These are phyloP conservation scores for Merodon equestris DNA, from an alignment of 2,888 invertebrate genomes.

Conservation along the genomic window DNA sequence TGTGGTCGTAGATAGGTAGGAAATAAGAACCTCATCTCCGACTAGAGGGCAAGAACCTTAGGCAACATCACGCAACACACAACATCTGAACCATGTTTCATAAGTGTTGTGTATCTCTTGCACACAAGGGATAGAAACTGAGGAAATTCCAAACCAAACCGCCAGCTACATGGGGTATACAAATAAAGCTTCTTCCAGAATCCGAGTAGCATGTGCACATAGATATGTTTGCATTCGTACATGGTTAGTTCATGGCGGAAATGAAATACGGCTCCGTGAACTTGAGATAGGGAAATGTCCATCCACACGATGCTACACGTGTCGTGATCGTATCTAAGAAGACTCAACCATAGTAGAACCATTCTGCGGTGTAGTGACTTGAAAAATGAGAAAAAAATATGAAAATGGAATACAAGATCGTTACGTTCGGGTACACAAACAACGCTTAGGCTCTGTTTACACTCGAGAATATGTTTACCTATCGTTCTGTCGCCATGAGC, in stretches of 20 bases:
- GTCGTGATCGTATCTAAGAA: constrained; percentile 31
- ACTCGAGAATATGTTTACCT: constrained; percentile 25
- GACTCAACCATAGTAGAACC: constrained; percentile 31
- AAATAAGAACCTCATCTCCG: no score
- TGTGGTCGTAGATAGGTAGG: no score
- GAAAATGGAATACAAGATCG: constrained; percentile 47
- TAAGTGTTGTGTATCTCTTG: constrained; percentile 20
- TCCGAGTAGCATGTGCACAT: neutral
- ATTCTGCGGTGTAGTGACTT: constrained; percentile 53
- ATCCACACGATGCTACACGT: constrained; percentile 52
- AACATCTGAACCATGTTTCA: constrained; percentile 33
- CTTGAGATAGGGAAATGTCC: constrained; percentile 50
- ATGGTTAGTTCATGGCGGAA: constrained; percentile 49
- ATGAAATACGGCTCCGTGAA: constrained; percentile 58
- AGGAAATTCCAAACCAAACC: constrained; percentile 27
- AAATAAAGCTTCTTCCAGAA: constrained; percentile 30
- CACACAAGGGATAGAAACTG: constrained; percentile 26
- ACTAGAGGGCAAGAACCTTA: constrained; percentile 61
- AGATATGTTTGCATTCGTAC: neutral
- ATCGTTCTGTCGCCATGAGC: constrained; percentile 33
- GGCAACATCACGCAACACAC: constrained; percentile 57
- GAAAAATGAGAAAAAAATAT: neutral
- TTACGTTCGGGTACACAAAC: constrained; percentile 41
- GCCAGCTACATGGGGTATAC: constrained; percentile 13
- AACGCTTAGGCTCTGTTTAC: constrained; percentile 40